phyloP scores from a whole-genome alignment of 35 echinoderm and acorn worm species.

The Stichopus chloronotus region DNA sequence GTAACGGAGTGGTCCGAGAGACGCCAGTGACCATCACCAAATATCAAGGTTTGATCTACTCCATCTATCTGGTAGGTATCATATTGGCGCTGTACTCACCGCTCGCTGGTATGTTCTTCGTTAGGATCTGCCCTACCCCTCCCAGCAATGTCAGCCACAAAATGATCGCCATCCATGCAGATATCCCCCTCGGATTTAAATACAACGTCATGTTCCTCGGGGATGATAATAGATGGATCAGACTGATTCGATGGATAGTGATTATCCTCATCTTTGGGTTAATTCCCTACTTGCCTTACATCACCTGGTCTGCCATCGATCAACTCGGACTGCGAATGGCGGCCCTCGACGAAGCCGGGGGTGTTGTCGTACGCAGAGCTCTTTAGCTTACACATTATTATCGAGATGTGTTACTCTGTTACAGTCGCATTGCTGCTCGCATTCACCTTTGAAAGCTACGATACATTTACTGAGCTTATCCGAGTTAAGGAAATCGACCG shows the following conservation, averaged over 20 bases:
- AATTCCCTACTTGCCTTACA: conserved; percentile 75
- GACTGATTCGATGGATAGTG: conserved; percentile 58
- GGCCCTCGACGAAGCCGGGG: conserved; percentile 51
- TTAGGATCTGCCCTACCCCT: conserved; percentile 54
- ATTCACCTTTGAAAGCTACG: conserved; percentile 54
- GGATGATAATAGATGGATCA: conserved; percentile 48
- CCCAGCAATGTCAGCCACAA: neutral
- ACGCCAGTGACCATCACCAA: conserved; percentile 29
- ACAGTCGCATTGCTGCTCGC: conserved; percentile 33
- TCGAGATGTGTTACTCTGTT: conserved; percentile 60
- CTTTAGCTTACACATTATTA: conserved; percentile 54
- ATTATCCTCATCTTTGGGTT: conserved; percentile 64
- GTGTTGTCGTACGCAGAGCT: conserved; percentile 48
- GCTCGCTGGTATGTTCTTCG: conserved; percentile 74
- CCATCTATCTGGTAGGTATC: conserved; percentile 59
- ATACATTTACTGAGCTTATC: conserved; percentile 9
- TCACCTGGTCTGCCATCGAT: conserved; percentile 51
- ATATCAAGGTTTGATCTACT: conserved; percentile 52
- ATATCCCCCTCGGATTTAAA: conserved; percentile 80
- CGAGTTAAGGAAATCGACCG: conserved; percentile 58
- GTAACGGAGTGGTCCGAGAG: neutral
- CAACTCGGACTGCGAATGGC: conserved; percentile 51
- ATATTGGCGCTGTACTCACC: conserved; percentile 81
- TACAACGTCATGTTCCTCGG: conserved; percentile 69
- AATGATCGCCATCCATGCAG: conserved; percentile 57